Conservation (phyloP, 2,797 vertebrate genomes). For the Oreochromis mossambicus region DNA sequence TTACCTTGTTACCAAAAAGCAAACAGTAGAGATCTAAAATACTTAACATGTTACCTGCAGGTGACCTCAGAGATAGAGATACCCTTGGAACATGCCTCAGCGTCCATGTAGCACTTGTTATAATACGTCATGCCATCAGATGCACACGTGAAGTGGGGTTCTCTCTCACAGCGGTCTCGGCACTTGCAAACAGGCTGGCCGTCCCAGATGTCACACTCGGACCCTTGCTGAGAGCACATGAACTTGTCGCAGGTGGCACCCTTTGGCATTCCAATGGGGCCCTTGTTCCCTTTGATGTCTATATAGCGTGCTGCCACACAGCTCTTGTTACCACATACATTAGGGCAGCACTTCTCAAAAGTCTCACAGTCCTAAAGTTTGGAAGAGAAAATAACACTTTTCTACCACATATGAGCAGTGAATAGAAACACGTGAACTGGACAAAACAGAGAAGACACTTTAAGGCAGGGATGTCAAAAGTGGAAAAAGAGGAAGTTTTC, state of each 20-base stretch:
- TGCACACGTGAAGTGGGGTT: slow-evolving; percentile 97
- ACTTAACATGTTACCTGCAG: slow-evolving; percentile 84
- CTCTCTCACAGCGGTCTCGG: slow-evolving; percentile 93
- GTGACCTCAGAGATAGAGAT: slow-evolving; percentile 90
- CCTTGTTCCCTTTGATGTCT: slow-evolving; percentile 89
- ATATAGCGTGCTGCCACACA: slow-evolving; percentile 95
- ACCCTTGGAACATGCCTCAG: slow-evolving; percentile 94
- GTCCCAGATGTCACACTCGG: slow-evolving; percentile 97
- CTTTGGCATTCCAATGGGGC: slow-evolving; percentile 91
- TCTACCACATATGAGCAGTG: neutral
- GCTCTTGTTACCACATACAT: slow-evolving; percentile 94
- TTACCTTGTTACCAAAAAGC: slow-evolving; percentile 47
- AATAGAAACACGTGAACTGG: neutral
- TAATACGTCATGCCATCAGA: slow-evolving; percentile 98
- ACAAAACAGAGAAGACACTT: neutral
- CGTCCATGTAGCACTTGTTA: slow-evolving; percentile 99
- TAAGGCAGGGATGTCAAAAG: neutral
- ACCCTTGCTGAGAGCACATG: slow-evolving; percentile 97
- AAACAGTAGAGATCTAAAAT: slow-evolving; percentile 54
- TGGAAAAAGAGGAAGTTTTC: neutral
- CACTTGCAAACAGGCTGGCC: slow-evolving; percentile 97
- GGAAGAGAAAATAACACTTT: neutral
- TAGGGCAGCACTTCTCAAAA: slow-evolving; percentile 96
- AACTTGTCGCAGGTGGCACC: slow-evolving; percentile 94
- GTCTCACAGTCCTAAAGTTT: slow-evolving; percentile 89